Base-by-base conservation (phyloP, 1,140 invertebrate species). In the Druon quercuslanigerum region DNA sequence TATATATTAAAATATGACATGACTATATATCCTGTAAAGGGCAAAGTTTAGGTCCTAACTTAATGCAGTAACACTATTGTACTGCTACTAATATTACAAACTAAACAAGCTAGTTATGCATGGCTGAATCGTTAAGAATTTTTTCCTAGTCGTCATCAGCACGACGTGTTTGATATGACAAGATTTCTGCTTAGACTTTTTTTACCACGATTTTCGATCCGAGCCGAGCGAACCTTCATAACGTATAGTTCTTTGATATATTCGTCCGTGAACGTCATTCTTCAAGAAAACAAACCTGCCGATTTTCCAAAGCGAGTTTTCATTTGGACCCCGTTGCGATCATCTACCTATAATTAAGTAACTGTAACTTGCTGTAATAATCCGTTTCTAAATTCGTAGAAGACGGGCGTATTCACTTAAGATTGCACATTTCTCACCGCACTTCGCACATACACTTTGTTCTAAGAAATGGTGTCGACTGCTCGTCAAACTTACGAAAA, bases 101-200 rank as follows among this genome's bases (percentile, higher is more conserved):
- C 20, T 74, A 73, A 46, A 19, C 25, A 20, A 73, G 50, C 74
- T 76, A 50, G 78, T 79, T 60, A 72, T 76, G 73, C 77, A 82
- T 76, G 78, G 74, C 78, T 79, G 74, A 79, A 77, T 78, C 80
- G 75, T 71, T 56, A 80, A 81, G 80, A 60, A 82, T 77, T 82
- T 84, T 81, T 79, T 81, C 79, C 81, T 78, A 83, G 72, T 83
- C 78, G 79, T 82, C 75, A 74, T 66, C 77, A 75, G 51, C 71
- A 72, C 75, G 76, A 66, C 76, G 78, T 76, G 76, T 83, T 83
- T 83, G 73, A 84, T 83, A 86, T 82, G 66, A 76, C 40, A 51
- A 75, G 72, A 79, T 83, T 79, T 83, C 84, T 60, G 80, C 81
- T 81, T 83, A 79, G 79, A 77, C 78, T 85, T 86, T 86, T n/a